Conservation (phyloP, 2,113 vertebrate species). For the Synchiropus splendidus region DNA sequence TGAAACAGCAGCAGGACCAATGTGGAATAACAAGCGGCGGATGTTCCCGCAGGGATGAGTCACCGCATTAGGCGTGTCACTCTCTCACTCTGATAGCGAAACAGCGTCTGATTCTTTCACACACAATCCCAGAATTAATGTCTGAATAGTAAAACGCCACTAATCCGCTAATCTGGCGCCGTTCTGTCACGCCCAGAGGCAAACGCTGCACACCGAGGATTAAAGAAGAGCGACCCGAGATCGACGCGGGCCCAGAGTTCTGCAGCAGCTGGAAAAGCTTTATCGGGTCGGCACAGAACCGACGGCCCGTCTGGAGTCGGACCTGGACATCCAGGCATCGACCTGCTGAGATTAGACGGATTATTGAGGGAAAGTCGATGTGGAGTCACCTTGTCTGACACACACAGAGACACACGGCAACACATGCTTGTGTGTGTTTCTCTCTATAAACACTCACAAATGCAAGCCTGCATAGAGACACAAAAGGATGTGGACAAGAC, state of each 20-base stretch:
- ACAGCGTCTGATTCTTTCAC: conserved; percentile 13
- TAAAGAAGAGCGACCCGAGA: conserved; percentile 57
- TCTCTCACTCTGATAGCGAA: background rate
- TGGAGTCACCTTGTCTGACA: conserved; percentile 57
- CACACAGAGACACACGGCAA: too few relatives aligned
- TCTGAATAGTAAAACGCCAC: conserved; percentile 52
- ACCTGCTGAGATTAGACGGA: conserved; percentile 68
- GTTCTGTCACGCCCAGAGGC: conserved; percentile 54
- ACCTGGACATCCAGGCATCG: conserved; percentile 57
- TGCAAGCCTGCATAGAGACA: too few relatives aligned
- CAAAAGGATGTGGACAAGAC: too few relatives aligned
- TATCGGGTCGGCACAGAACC: conserved; percentile 64
- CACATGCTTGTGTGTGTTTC: too few relatives aligned
- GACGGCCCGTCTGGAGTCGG: conserved; percentile 41
- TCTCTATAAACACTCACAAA: too few relatives aligned
- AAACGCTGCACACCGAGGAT: conserved; percentile 49
- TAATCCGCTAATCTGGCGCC: conserved; percentile 65
- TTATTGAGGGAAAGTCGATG: conserved; percentile 67
- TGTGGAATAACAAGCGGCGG: background rate
- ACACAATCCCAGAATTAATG: conserved; percentile 44
- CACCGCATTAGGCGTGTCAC: conserved; percentile 2
- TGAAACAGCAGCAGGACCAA: too few relatives aligned
- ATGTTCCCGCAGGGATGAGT: background rate
- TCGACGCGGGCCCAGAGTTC: conserved; percentile 57
- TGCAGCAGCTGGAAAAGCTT: conserved; percentile 62